These are phyloP conservation scores for Acromyrmex charruanus DNA, from an alignment of 1,140 invertebrate genomes.

Conservation along the genomic window DNA sequence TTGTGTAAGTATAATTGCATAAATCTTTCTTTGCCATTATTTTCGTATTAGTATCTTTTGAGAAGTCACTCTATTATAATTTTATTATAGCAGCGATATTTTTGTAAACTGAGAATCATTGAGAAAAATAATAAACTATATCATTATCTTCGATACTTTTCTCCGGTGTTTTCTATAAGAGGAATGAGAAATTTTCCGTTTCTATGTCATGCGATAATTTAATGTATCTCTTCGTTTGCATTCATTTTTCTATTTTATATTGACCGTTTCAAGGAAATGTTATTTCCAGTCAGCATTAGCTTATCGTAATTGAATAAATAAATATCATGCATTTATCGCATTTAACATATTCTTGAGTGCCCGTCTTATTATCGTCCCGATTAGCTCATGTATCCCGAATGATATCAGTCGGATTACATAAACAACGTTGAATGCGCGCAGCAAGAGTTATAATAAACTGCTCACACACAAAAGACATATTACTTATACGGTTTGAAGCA, in stretches of 20 bases:
- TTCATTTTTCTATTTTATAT: neutral
- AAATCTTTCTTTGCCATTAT: neutral
- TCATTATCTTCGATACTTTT: neutral
- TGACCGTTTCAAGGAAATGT: constrained; percentile 44
- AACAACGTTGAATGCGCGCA: constrained; percentile 13
- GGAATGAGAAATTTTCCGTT: constrained; percentile 27
- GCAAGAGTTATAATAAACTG: constrained; percentile 20
- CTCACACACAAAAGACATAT: neutral
- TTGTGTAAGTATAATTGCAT: constrained; percentile 15
- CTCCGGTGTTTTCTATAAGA: neutral
- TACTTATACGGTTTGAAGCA: neutral
- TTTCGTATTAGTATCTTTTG: neutral
- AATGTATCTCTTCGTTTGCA: neutral
- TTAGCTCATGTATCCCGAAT: constrained; percentile 19
- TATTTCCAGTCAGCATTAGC: constrained; percentile 48
- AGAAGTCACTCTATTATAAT: neutral
- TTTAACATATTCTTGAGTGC: constrained; percentile 10
- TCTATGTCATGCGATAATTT: constrained; percentile 39
- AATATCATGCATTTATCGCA: constrained; percentile 26
- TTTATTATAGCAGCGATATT: neutral
- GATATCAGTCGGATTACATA: constrained; percentile 60
- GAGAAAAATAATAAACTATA: neutral
- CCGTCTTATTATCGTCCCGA: constrained; percentile 36
- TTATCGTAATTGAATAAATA: constrained; percentile 65
- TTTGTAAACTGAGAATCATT: neutral